Percentiles rank a stretch among this genome's conserved stretches.
phyloP scores from a whole-genome alignment of 2,888 invertebrate species.

The Drosophila anomelani region DNA sequence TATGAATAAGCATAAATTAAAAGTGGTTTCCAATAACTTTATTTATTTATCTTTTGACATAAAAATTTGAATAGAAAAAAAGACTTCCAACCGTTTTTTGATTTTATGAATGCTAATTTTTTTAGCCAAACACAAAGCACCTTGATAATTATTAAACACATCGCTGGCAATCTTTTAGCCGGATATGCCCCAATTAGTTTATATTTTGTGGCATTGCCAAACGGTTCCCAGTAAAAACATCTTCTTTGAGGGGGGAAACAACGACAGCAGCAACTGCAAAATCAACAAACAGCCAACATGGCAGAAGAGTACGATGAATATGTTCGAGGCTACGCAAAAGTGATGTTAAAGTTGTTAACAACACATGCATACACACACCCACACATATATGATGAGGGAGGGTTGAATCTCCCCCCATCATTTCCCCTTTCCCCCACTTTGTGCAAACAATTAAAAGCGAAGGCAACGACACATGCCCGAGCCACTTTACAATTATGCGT shows the following conservation, averaged over 20 bases:
- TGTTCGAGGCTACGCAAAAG: constrained; percentile 68
- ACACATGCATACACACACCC: constrained; percentile 36
- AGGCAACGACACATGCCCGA: constrained; percentile 49
- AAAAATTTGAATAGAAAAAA: not conserved
- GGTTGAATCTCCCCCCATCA: not conserved
- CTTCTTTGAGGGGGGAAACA: not conserved
- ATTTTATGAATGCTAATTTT: not conserved
- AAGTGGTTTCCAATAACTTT: not conserved
- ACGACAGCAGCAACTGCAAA: constrained; percentile 7
- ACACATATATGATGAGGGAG: constrained; percentile 1
- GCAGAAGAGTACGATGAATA: constrained; percentile 31
- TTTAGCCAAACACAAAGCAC: not conserved
- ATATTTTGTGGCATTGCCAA: not conserved
- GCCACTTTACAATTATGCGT: constrained; percentile 67
- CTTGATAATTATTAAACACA: not conserved
- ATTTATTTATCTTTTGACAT: not conserved
- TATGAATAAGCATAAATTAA: not conserved
- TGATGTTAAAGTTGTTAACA: constrained; percentile 78
- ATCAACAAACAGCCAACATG: constrained; percentile 29
- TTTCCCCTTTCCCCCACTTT: constrained; percentile 4
- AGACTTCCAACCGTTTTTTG: not conserved
- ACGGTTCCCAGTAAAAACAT: constrained; percentile 1
- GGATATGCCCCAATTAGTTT: not conserved
- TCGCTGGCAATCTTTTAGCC: not conserved
- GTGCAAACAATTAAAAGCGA: constrained; percentile 71